phyloP scores from a whole-genome alignment of 1,140 invertebrate species.

The Drosophila quadrilineata region DNA sequence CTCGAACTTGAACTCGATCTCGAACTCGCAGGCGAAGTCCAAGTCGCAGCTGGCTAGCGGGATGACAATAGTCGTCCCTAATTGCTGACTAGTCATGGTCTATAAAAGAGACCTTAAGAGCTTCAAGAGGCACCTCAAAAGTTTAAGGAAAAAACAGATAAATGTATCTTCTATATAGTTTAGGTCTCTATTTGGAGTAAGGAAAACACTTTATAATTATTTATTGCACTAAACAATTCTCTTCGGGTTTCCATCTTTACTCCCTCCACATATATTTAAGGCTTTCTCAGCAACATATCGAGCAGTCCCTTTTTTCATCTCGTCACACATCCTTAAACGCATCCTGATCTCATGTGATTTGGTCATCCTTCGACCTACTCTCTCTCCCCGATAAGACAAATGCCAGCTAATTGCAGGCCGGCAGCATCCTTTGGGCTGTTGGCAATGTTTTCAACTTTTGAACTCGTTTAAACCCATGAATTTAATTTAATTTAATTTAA shows the following conservation, averaged over 20 bases:
- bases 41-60: conserved; percentile 48
- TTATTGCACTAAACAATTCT: too few relatives aligned
- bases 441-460: conserved; percentile 52
- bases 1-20: conserved; percentile 15
- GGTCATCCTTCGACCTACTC: conserved; percentile 32
- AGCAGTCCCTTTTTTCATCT: not conserved
- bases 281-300: too few relatives aligned
- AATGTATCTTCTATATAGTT: too few relatives aligned
- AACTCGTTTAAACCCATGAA: conserved; percentile 61
- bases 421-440: conserved; percentile 32
- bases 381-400: conserved; percentile 26
- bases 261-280: too few relatives aligned
- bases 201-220: too few relatives aligned
- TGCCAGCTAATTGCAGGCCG: conserved; percentile 41
- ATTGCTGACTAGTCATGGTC: conserved; percentile 74
- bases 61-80: conserved; percentile 56
- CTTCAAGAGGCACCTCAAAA: not conserved
- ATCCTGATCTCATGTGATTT: conserved; percentile 21
- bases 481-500: conserved; percentile 78
- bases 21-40: not conserved
- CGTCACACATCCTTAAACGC: conserved; percentile 9
- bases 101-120: conserved; percentile 9
- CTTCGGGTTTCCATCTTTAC: too few relatives aligned
- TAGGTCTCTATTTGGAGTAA: too few relatives aligned
- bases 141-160: not conserved